Conservation (phyloP, 37 sponge, comb jelly and placozoan genomes). For the Hormiphora californensis region DNA sequence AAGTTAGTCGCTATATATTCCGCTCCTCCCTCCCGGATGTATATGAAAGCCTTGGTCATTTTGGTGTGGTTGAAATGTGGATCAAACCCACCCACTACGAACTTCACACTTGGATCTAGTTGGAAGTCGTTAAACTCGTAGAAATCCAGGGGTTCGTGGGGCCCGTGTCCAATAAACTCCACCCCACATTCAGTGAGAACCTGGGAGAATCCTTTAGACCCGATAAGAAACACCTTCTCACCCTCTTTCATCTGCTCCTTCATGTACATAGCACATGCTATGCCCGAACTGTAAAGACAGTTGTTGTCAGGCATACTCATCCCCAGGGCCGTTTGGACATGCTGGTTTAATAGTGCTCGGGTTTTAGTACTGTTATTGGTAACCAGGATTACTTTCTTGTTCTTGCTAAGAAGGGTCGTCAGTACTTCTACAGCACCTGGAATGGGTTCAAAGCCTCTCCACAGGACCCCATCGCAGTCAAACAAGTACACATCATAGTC, state of each 20-base stretch:
- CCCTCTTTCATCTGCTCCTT: not conserved
- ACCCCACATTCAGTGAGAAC: not conserved
- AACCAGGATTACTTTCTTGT: slow-evolving; percentile 39
- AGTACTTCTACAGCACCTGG: slow-evolving; percentile 46
- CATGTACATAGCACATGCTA: slow-evolving; percentile 26
- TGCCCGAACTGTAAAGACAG: slow-evolving; percentile 31
- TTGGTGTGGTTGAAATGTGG: slow-evolving; percentile 36
- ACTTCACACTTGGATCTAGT: slow-evolving; percentile 22
- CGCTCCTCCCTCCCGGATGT: slow-evolving; percentile 23
- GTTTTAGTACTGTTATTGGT: slow-evolving; percentile 56
- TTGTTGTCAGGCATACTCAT: not conserved
- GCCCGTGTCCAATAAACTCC: slow-evolving; percentile 2
- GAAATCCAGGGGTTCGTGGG: not conserved
- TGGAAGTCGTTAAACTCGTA: slow-evolving; percentile 18
- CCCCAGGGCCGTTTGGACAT: not conserved
- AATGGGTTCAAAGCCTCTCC: slow-evolving; percentile 14
- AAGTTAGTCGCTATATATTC: slow-evolving; percentile 41
- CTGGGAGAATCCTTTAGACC: slow-evolving; percentile 2
- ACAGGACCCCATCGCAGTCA: slow-evolving; percentile 58
- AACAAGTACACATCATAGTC: slow-evolving; percentile 47
- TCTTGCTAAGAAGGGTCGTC: not conserved
- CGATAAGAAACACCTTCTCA: slow-evolving; percentile 56
- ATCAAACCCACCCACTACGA: slow-evolving; percentile 54
- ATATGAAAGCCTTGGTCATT: slow-evolving; percentile 53
- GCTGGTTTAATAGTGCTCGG: not conserved